Evolutionary conservation across 2,888 invertebrate genomes (phyloP), one percentile per base, ranked within the genome.

Genomic region (Ganaspis brasiliensis): DNA sequence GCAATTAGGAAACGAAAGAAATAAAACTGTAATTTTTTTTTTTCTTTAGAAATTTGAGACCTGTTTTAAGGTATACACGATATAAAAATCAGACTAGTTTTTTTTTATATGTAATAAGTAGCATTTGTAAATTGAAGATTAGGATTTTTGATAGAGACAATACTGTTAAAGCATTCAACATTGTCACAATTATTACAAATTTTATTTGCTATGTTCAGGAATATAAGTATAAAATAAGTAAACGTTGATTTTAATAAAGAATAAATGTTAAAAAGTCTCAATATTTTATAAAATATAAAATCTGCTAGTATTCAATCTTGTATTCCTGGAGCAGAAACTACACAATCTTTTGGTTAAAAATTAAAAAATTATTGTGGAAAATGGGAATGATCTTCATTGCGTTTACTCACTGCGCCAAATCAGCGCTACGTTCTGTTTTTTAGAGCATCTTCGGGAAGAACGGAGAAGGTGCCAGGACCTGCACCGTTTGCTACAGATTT

Each of bases 361-460:
- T 2, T 14, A 19, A 45, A 10, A 67, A 49, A 26, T 26, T 14
- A 40, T 67, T n/a, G 40, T n/a, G 67, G 35, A 49, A 49, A 26
- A 49, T 26, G 45, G 67, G 67, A 67, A 67, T 49, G 45, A 24
- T 26, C 40, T 67, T 67, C n/a, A 9, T 67, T 26, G n/a, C 21
- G 55, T 82, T 84, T 89, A 90, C 90, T 90, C 90, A 90, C 90
- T 90, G 87, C 87, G 86, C 87, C 83, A 75, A 79, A 80, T 84
- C 77, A 86, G 86, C 85, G 87, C 87, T 88, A 89, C 82, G 87
- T 77, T 87, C 85, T 81, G 83, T 87, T 86, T 88, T 86, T 86
- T 83, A 85, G 73, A 77, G 82, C 87, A 83, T 87, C 88, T 84
- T 85, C 82, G 78, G 89, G 87, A 76, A 88, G 83, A 86, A 87